These are phyloP conservation scores for cat (Felis catus) DNA, from an alignment of 2,113 vertebrate genomes.

Conservation along the genomic window DNA sequence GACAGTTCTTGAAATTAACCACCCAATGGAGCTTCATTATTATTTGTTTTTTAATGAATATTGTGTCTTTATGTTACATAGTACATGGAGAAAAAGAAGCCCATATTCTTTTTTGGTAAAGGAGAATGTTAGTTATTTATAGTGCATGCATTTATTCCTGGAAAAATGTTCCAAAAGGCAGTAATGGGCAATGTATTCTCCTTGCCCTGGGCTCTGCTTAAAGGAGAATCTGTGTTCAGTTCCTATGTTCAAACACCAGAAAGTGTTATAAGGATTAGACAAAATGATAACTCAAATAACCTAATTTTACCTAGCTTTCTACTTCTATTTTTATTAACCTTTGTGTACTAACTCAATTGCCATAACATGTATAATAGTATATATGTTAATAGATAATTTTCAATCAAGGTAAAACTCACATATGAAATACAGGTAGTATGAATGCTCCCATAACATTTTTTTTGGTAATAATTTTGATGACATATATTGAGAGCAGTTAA, in stretches of 20 bases:
- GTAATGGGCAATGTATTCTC: conserved; percentile 10
- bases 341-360: not conserved
- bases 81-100: conserved; percentile 2
- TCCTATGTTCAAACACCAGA: conserved; percentile 31
- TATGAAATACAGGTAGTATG: not conserved
- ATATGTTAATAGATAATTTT: not conserved
- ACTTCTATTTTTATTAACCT: conserved; percentile 26
- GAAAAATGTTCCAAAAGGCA: conserved; percentile 27
- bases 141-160: conserved; percentile 19
- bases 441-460: not conserved
- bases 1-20: conserved; percentile 43
- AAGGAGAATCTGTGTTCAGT: conserved; percentile 41
- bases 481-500: not conserved
- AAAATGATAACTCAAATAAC: conserved; percentile 10
- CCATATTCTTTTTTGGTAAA: not conserved
- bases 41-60: conserved; percentile 43
- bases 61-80: conserved; percentile 6
- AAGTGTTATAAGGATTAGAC: not conserved
- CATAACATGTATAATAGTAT: not conserved
- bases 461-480: not conserved
- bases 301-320: conserved; percentile 31
- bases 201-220: conserved; percentile 40
- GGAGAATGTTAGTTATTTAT: conserved; percentile 47
- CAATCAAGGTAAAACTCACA: not conserved
- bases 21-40: not conserved